phyloP scores from a whole-genome alignment of 2,888 invertebrate species.

The Ornithoptera priamus region DNA sequence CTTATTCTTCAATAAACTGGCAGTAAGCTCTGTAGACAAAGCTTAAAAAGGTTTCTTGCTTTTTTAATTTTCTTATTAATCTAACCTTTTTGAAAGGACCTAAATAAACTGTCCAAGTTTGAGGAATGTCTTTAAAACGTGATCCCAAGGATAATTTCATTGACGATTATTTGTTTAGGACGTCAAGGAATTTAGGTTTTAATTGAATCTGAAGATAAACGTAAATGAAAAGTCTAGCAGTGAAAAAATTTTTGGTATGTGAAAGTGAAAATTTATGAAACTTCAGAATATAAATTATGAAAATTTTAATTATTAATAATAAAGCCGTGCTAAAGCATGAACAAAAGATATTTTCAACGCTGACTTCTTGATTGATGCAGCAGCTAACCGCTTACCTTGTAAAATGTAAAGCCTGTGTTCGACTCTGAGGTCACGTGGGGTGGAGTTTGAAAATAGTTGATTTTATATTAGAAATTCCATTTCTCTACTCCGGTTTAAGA shows the following conservation, averaged over 20 bases:
- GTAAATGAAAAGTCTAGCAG: constrained; percentile 7
- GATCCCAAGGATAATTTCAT: constrained; percentile 29
- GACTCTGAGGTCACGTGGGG: too few relatives aligned
- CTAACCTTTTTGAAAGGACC: constrained; percentile 5
- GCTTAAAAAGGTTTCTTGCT: neutral
- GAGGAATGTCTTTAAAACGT: constrained; percentile 7
- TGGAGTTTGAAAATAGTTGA: too few relatives aligned
- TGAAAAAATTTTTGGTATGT: neutral
- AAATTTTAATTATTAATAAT: too few relatives aligned
- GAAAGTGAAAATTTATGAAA: too few relatives aligned
- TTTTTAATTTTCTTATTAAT: constrained; percentile 1
- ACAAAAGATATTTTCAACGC: neutral
- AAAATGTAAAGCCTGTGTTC: too few relatives aligned
- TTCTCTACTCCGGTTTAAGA: too few relatives aligned
- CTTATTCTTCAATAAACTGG: neutral
- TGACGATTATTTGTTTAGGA: constrained; percentile 32
- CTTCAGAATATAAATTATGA: too few relatives aligned
- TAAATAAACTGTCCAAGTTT: constrained; percentile 10
- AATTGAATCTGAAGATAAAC: constrained; percentile 22
- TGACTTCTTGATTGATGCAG: neutral
- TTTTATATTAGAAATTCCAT: too few relatives aligned
- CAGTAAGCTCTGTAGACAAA: neutral
- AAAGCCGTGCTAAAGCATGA: neutral
- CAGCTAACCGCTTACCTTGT: too few relatives aligned
- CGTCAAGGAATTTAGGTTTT: constrained; percentile 33